Evolutionary conservation across 2,888 invertebrate species (phyloP), one percentile per base, ranked within the genome.

Genomic region (Drosophila nigricruria): DNA sequence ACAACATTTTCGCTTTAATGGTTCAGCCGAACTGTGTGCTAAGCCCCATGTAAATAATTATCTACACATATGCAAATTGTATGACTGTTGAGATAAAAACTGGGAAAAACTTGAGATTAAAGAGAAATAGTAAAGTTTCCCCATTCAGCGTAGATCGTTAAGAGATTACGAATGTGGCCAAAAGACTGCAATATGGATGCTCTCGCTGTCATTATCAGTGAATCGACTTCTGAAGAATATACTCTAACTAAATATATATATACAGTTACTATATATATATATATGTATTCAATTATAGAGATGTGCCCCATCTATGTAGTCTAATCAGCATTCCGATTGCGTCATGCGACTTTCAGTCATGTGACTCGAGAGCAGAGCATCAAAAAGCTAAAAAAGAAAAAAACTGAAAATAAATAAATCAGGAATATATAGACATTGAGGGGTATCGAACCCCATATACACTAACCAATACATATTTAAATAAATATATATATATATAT

Each of bases 271-370:
- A 45, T 57, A 18, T 18, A 42, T 52, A 53, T 53, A 25, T 25
- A 42, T 23, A 47, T 16, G 5, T 25, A 20, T 12, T 5, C 30
- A 9, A n/a, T 20, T 36, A 42, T 65, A 14, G 47, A 43, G 49
- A 49, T 18, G 30, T 49, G 49, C 40, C 14, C 32, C 16, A 25
- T 40, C 36, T 49, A 56, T 10, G 25, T 38, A 53, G 60, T 53
- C 70, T 70, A 70, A 73, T 73, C 70, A 74, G 57, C 57, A 34
- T 43, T 56, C 27, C 32, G 57, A 76, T 81, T 73, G 77, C 79
- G 84, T 84, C 84, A 81, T 73, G 43, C 57, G 45, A 16, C 42
- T 70, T 61, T 65, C 27, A 50, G 67, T 81, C 66, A 75, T 76
- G 62, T 63, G 75, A 76, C 45, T 64, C 45, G 67, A 54, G 47